These are phyloP conservation scores for Blastobasis adustella DNA, from an alignment of 2,888 invertebrate genomes.

Conservation along the genomic window DNA sequence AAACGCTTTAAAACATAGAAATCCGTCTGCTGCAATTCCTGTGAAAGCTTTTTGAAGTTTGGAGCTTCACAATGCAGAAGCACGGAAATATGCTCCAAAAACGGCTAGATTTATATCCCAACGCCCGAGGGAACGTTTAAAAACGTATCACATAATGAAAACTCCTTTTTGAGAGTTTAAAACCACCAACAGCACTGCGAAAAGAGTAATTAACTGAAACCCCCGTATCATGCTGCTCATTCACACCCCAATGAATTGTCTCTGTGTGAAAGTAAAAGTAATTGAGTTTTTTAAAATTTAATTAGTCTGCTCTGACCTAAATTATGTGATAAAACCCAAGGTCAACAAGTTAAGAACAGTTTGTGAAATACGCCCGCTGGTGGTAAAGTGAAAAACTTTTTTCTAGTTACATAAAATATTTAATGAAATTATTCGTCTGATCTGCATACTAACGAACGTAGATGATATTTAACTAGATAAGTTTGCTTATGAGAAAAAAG, in stretches of 20 bases:
- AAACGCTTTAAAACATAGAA: too few species aligned
- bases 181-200: slow-evolving; percentile 9
- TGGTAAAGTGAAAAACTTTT: not conserved
- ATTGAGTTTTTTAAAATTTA: not conserved
- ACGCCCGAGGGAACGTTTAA: slow-evolving; percentile 15
- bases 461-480: too few species aligned
- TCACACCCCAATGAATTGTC: too few species aligned
- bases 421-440: too few species aligned
- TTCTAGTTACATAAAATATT: too few species aligned
- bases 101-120: slow-evolving; percentile 3
- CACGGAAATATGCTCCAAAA: not conserved
- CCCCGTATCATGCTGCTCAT: too few species aligned
- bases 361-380: not conserved
- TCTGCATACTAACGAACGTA: too few species aligned
- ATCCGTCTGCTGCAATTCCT: too few species aligned
- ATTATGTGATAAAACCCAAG: not conserved
- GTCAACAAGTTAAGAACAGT: not conserved
- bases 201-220: not conserved
- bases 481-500: too few species aligned
- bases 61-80: not conserved
- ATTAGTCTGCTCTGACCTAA: slow-evolving; percentile 1
- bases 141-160: slow-evolving; percentile 28
- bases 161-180: slow-evolving; percentile 20
- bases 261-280: too few species aligned
- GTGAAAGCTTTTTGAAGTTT: too few species aligned